These are phyloP conservation scores for Cantharis rufa DNA, from an alignment of 2,888 invertebrate species.

Conservation along the genomic window DNA sequence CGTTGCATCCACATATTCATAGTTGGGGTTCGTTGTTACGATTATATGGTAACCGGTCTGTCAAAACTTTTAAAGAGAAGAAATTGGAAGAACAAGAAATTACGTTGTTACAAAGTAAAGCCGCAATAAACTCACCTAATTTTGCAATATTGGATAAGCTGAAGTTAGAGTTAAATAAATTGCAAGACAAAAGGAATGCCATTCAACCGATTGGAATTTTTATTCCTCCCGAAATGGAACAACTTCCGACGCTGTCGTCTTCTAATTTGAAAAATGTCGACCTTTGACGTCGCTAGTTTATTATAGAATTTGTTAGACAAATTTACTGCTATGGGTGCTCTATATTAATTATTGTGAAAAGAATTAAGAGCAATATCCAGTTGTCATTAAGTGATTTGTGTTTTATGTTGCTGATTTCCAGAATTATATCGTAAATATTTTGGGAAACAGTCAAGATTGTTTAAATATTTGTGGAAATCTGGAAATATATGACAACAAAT, in stretches of 20 bases:
- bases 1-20: conserved; percentile 88
- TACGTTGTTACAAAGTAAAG: conserved; percentile 85
- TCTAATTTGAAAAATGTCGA: conserved; percentile 81
- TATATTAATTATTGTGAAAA: not conserved
- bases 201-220: conserved; percentile 64
- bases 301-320: not conserved
- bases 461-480: too few relatives aligned
- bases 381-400: too few relatives aligned
- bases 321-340: not conserved
- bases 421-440: too few relatives aligned
- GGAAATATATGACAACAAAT: too few relatives aligned
- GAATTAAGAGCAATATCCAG: not conserved
- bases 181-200: conserved; percentile 64
- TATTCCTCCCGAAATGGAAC: conserved; percentile 64
- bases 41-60: conserved; percentile 89
- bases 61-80: conserved; percentile 89
- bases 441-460: too few relatives aligned
- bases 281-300: conserved; percentile 48
- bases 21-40: conserved; percentile 94
- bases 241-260: conserved; percentile 71
- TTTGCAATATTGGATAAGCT: conserved; percentile 87
- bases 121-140: conserved; percentile 88
- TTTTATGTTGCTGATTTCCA: too few relatives aligned
- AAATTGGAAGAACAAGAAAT: conserved; percentile 92
- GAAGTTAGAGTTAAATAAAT: conserved; percentile 77